Evolutionary conservation across 2,888 invertebrate species (phyloP).

Genomic region (Dendrolimus pini): DNA sequence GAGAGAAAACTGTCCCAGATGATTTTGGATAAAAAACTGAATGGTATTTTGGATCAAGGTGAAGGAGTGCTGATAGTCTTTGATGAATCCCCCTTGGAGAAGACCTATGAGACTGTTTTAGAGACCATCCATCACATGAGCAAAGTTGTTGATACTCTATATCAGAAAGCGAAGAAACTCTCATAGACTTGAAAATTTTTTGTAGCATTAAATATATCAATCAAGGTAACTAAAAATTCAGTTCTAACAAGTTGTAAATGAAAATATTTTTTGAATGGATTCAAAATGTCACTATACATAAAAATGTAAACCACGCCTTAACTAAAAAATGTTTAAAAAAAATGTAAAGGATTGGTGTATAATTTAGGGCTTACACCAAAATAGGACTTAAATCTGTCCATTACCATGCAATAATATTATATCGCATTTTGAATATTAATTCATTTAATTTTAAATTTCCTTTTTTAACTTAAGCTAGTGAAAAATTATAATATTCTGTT

Average conservation of each 20-base stretch:
- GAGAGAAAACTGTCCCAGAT: slow-evolving; percentile 99
- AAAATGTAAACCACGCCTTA: slow-evolving; percentile 32
- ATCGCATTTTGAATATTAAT: slow-evolving; percentile 53
- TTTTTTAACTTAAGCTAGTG: slow-evolving; percentile 67
- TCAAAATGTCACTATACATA: slow-evolving; percentile 48
- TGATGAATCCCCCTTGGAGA: slow-evolving; percentile 95
- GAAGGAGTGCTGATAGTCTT: slow-evolving; percentile 98
- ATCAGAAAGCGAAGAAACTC: slow-evolving; percentile 99
- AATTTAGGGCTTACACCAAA: slow-evolving; percentile 1
- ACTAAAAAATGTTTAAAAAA: slow-evolving; percentile 35
- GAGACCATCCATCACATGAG: slow-evolving; percentile 99
- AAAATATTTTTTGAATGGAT: slow-evolving; percentile 60
- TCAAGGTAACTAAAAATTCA: slow-evolving; percentile 60
- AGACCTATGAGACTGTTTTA: slow-evolving; percentile 97
- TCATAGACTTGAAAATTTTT: slow-evolving; percentile 80
- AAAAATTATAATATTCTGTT: slow-evolving; percentile 73
- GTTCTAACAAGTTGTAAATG: slow-evolving; percentile 55
- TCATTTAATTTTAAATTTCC: slow-evolving; percentile 48
- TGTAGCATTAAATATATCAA: slow-evolving; percentile 67
- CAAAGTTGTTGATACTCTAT: slow-evolving; percentile 99
- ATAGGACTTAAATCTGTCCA: slow-evolving; percentile 2
- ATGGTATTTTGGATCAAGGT: slow-evolving; percentile 98
- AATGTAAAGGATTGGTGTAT: slow-evolving; percentile 19
- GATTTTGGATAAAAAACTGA: slow-evolving; percentile 98
- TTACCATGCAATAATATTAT: slow-evolving; percentile 18